A percentile compares a stretch with the other conserved stretches of the same genome.
phyloP scores from a whole-genome alignment of 2,888 invertebrate species.

The Limnephilus rhombicus region DNA sequence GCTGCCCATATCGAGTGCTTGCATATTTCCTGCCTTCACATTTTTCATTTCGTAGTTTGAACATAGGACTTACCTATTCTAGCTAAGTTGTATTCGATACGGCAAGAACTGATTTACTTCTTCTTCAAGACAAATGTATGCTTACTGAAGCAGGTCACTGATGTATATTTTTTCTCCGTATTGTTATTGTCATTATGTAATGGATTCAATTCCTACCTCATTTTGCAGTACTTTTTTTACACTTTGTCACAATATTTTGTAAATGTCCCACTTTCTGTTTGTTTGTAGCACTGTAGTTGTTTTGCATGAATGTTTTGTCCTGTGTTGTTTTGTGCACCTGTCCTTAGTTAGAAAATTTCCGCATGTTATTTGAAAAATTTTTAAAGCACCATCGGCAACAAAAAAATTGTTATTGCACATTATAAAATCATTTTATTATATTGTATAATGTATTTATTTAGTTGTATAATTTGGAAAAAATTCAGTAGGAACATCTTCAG shows the following conservation, averaged over 20 bases:
- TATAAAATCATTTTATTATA: not conserved
- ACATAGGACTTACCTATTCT: not conserved
- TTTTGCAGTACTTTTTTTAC: not conserved
- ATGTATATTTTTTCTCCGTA: not conserved
- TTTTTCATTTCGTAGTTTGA: not conserved
- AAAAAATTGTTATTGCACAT: not conserved
- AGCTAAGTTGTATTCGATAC: not conserved
- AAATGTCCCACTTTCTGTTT: conserved; percentile 5
- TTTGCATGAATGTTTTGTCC: conserved; percentile 5
- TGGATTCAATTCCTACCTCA: not conserved
- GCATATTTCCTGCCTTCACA: too few relatives aligned
- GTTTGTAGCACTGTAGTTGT: not conserved
- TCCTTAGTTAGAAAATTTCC: conserved; percentile 2
- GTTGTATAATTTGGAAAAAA: not conserved
- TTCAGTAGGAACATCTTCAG: too few relatives aligned
- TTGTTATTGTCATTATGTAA: not conserved
- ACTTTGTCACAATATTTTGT: not conserved
- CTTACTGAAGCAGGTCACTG: not conserved
- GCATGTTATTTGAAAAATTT: not conserved
- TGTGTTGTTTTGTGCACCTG: conserved; percentile 10
- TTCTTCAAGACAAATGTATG: not conserved
- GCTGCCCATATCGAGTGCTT: too few relatives aligned
- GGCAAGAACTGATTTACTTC: not conserved
- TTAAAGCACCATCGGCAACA: not conserved
- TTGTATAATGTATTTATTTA: not conserved